Evolutionary conservation across 1,140 invertebrate species (phyloP), one percentile per base, ranked within the genome.

Genomic region (Ladona fulva): DNA sequence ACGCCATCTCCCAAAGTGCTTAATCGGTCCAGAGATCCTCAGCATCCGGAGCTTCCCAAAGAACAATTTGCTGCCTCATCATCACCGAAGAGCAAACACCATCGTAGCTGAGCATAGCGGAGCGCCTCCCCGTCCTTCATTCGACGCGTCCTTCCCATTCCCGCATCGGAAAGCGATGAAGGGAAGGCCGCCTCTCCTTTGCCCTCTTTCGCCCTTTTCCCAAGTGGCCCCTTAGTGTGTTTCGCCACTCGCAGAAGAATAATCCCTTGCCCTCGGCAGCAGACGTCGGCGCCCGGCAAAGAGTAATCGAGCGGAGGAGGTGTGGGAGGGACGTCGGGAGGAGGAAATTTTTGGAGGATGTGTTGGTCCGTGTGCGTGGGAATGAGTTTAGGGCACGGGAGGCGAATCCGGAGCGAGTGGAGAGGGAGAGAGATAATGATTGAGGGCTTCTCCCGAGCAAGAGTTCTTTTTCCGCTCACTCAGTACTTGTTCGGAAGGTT

Each of bases 61-160:
- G 52, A 66, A 66, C 52, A 66, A 66, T 66, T 66, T 66, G 52
- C 52, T 66, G 52, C 52, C 52, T 66, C 52, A 66, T 66, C 52
- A 66, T 66, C 52, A 66, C 3, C 3, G 52, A 22, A 66, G 52
- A 66, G n/a, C 52, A 66, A 66, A 66, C 52, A 66, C 52, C 10
- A 52, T 52, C 19, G 10, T 19, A 19, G 10, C 44, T 10, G 19
- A 52, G 44, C 44, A 19, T 52, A 19, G 44, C 44, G 10, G 10
- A 52, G 10, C 44, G 44, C 44, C 44, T 19, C 44, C 44, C 44
- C 44, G 44, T 19, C 44, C 10, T 52, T 19, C 44, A 10, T 66
- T 66, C n/a, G 52, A 66, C 52, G 16, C 12, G 16, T 66, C 14
- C 44, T 52, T 52, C 44, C 19, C 44, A 19, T 10, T 52, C 10